Base-by-base conservation (phyloP, 2,888 invertebrate genomes). In the Priocnemis perturbator region DNA sequence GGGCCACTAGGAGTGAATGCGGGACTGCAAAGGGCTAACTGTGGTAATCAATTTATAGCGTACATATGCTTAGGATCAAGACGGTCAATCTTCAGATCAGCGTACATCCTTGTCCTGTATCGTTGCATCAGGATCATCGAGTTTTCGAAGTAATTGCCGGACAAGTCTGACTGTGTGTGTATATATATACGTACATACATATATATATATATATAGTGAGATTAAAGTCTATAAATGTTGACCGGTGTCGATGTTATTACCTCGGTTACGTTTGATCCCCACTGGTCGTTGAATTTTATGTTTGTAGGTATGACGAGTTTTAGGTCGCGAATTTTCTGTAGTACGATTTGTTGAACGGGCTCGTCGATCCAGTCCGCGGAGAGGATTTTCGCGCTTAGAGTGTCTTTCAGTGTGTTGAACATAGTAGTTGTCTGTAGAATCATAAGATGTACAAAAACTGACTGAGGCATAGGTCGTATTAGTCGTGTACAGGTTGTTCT, bases 81-180 rank as follows among this genome's bases (percentile, higher is more conserved):
- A 57, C 78, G 76, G 64, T 77, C 59, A 53, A 69, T 71, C 23
- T 48, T 53, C 48, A 79, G 67, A 62, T 73, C 68, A 19, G 57
- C 56, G 63, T 85, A 85, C 30, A 83, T 82, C 62, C 69, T 58
- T 48, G 30, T 59, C 75, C 85, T 78, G 60, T 81, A 82, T 61
- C 74, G 79, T 71, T 67, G 76, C 73, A 80, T 62, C 57, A 84
- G 69, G 56, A 17, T 69, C 56, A 85, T 60, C 2, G 84, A 79
- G 44, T 84, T 83, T 20, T 76, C 56, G 0, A 85, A 76, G 23
- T 81, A 85, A 69, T 85, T 79, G 55, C 68, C 67, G 7, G 71
- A 67, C 9, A 83, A 57, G 62, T 64, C 59, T 67, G 73, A 37
- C 83, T 83, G 65, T 64, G 72, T 26, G 26, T 7, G n/a, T n/a